Conservation (phyloP, 2,888 invertebrate species). For the Stenolophus ochropezus region DNA sequence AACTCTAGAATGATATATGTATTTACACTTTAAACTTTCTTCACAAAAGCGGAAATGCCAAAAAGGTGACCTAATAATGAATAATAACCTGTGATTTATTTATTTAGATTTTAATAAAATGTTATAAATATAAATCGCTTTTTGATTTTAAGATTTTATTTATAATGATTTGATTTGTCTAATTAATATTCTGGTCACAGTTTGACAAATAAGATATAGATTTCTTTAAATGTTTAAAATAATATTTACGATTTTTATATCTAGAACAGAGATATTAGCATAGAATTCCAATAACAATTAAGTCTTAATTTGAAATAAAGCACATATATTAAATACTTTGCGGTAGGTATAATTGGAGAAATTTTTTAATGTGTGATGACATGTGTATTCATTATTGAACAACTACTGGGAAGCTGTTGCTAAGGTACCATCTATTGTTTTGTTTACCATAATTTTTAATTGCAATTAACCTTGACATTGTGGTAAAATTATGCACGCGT, state of each 20-base stretch:
- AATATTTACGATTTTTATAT: background rate
- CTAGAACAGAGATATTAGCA: background rate
- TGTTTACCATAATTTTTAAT: constrained; percentile 23
- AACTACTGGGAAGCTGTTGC: background rate
- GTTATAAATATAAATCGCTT: no score
- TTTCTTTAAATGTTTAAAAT: background rate
- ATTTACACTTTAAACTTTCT: no score
- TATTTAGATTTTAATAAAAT: no score
- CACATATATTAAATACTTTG: background rate
- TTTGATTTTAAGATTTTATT: no score
- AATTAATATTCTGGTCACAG: background rate
- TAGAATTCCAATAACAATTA: background rate
- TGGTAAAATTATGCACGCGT: constrained; percentile 39
- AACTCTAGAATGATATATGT: no score
- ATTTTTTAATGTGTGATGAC: background rate
- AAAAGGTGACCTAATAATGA: no score
- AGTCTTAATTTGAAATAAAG: background rate
- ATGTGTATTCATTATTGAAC: background rate
- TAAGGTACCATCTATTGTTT: constrained; percentile 9
- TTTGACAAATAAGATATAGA: background rate
- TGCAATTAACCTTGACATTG: constrained; percentile 40
- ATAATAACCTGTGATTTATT: no score
- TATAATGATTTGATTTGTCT: background rate
- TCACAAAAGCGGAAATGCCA: no score
- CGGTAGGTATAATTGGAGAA: constrained; percentile 17